Base-by-base conservation (phyloP, 2,888 invertebrate genomes). In the Cheilosia vulpina region DNA sequence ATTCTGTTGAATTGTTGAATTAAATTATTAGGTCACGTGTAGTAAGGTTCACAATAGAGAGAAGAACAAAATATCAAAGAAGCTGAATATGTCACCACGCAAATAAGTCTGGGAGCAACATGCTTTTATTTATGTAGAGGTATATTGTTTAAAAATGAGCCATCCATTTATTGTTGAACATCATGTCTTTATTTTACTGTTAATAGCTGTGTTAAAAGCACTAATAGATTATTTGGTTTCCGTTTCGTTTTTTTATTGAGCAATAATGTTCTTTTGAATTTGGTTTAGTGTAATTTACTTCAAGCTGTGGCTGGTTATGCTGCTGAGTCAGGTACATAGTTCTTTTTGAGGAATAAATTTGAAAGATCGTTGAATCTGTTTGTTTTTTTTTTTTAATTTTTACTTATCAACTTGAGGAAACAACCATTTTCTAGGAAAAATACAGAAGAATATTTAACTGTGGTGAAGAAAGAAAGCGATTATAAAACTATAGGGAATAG, bases 21-120 rank as follows among this genome's bases (percentile, higher is more conserved):
- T 65, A 31, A 65, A 66, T 47, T 75, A 75, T 75, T 75, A 34
- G 38, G 47, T 75, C 75, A 65, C 75, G 57, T 57, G 65, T 47
- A 65, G 19, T 27, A 43, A n/a, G 27, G 57, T 50, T 75, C 47
- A 19, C 19, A 53, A 31, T 31, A 47, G 41, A 72, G 31, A 7
- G 31, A 31, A 9, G 17, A 50, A 24, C 3, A 19, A 27, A 53
- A 27, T 19, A 17, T n/a, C n/a, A 31, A 52, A 21, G 13, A 15
- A 47, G 53, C 11, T 21, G 13, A 52, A 52, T 19, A 50, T 17
- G 24, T 17, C 31, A 62, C 13, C 17, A 34, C 1, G 19, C 19
- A 9, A 52, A 24, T 21, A 24, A 24, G 21, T 52, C 52, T 52
- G 4, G 4, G 11, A 19, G 15, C 27, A 9, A 13, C 13, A 50